A percentile compares a stretch with the other conserved stretches of the same genome.
Evolutionary conservation across 23 tunicate species (phyloP).

Genomic region (Trididemnum miniatum): DNA sequence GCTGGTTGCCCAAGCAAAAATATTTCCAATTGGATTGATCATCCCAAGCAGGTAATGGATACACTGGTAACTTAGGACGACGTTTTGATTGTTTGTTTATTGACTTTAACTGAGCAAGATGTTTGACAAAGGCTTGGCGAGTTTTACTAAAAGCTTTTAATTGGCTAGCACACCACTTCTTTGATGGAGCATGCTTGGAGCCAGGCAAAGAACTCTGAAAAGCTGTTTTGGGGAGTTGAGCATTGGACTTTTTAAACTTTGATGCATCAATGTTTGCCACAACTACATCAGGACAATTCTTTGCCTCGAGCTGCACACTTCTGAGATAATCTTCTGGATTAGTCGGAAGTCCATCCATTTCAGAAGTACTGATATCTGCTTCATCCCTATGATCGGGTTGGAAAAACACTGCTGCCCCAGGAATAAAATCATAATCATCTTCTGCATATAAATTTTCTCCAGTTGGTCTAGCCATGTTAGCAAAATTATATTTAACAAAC

Average conservation of each 20-base stretch:
- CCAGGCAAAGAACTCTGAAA: slow-evolving; percentile 7
- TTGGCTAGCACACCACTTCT: slow-evolving; percentile 59
- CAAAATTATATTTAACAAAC: too few species aligned
- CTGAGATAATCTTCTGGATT: slow-evolving; percentile 80
- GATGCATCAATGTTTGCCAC: slow-evolving; percentile 47
- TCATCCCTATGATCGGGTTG: slow-evolving; percentile 37
- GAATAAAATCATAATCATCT: slow-evolving; percentile 43
- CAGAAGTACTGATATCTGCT: neutral
- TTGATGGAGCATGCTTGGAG: slow-evolving; percentile 50
- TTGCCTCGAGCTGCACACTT: slow-evolving; percentile 79
- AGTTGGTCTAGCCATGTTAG: slow-evolving; percentile 44
- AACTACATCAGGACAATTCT: slow-evolving; percentile 75
- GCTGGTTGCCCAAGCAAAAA: slow-evolving; percentile 63
- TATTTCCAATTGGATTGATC: slow-evolving; percentile 76
- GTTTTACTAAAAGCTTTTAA: slow-evolving; percentile 35
- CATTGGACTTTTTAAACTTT: neutral
- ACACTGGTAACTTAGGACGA: slow-evolving; percentile 80
- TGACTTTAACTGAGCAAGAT: slow-evolving; percentile 67
- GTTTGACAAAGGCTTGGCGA: slow-evolving; percentile 51
- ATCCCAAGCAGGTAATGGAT: slow-evolving; percentile 81
- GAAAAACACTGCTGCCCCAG: slow-evolving; percentile 70
- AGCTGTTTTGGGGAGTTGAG: neutral
- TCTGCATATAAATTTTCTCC: slow-evolving; percentile 63
- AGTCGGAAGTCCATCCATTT: slow-evolving; percentile 59
- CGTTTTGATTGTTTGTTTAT: slow-evolving; percentile 67